phyloP scores from a whole-genome alignment of 2,113 vertebrate species.

The Austrofundulus limnaeus region DNA sequence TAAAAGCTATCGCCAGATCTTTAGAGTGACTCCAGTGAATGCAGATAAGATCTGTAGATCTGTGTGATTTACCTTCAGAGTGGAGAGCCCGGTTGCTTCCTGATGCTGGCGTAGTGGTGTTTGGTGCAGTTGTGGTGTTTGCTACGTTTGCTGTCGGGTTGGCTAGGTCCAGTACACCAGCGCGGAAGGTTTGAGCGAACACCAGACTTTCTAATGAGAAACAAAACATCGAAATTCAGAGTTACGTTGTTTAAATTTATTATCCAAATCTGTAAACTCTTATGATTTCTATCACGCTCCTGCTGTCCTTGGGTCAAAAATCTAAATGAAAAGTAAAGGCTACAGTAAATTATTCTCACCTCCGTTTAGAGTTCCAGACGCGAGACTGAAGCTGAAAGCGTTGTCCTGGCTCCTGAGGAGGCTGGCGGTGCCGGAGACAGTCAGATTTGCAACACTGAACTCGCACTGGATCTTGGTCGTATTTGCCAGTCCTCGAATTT shows the following conservation, averaged over 20 bases:
- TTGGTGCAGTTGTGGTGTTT: background rate
- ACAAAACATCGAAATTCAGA: background rate
- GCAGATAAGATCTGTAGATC: too few relatives aligned
- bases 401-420: accelerated
- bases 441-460: constrained; percentile 13
- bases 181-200: too few relatives aligned
- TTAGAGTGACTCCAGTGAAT: too few relatives aligned
- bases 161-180: constrained; percentile 12
- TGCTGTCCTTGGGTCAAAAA: too few relatives aligned
- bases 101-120: background rate
- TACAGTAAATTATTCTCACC: constrained; percentile 19
- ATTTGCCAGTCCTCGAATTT: accelerated
- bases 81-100: background rate
- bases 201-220: accelerated
- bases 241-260: too few relatives aligned
- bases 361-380: accelerated
- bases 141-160: background rate
- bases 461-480: constrained; percentile 20
- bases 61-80: constrained; percentile 31
- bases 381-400: background rate
- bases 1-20: too few relatives aligned
- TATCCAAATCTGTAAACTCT: too few relatives aligned
- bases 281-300: too few relatives aligned
- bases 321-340: too few relatives aligned
- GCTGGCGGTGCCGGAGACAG: background rate